Conservation (phyloP, 2,888 invertebrate genomes). For the Thera britannica region DNA sequence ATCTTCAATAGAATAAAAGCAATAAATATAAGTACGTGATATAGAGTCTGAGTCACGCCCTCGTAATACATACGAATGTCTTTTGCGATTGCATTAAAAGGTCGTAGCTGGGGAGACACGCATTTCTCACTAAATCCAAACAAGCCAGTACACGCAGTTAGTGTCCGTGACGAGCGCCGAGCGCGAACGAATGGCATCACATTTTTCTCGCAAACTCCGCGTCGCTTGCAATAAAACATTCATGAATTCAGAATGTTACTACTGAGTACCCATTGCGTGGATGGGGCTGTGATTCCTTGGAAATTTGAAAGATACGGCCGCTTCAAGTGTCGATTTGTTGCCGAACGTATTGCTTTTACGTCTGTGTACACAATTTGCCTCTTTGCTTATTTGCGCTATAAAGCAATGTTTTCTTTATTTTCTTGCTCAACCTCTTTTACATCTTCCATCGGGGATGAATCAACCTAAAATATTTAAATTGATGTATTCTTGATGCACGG, state of each 20-base stretch:
- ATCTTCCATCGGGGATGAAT: constrained; percentile 9
- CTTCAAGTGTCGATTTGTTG: constrained; percentile 52
- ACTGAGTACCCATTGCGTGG: constrained; percentile 64
- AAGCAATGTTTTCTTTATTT: constrained; percentile 33
- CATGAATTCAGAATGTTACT: constrained; percentile 76
- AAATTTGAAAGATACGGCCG: constrained; percentile 57
- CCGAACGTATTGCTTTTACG: constrained; percentile 46
- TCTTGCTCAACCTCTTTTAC: constrained; percentile 7
- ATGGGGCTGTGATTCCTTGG: constrained; percentile 58
- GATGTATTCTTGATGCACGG: neutral
- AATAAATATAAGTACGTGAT: constrained; percentile 22
- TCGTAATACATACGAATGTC: constrained; percentile 53
- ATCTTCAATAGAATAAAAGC: constrained; percentile 4
- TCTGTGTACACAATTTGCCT: constrained; percentile 42
- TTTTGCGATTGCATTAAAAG: constrained; percentile 64
- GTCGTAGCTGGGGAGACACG: constrained; percentile 54
- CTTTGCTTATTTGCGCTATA: constrained; percentile 30
- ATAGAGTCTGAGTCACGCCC: constrained; percentile 21
- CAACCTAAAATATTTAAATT: constrained; percentile 9
- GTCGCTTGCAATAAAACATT: constrained; percentile 79
- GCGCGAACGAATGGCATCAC: constrained; percentile 73
- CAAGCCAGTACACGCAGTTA: constrained; percentile 77
- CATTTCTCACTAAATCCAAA: constrained; percentile 77
- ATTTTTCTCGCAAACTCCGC: constrained; percentile 77
- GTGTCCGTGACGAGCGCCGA: constrained; percentile 72